Evolutionary conservation across 2,797 vertebrate genomes (phyloP), one percentile per base, ranked within the genome.

Genomic region (Molossus alvarezi): DNA sequence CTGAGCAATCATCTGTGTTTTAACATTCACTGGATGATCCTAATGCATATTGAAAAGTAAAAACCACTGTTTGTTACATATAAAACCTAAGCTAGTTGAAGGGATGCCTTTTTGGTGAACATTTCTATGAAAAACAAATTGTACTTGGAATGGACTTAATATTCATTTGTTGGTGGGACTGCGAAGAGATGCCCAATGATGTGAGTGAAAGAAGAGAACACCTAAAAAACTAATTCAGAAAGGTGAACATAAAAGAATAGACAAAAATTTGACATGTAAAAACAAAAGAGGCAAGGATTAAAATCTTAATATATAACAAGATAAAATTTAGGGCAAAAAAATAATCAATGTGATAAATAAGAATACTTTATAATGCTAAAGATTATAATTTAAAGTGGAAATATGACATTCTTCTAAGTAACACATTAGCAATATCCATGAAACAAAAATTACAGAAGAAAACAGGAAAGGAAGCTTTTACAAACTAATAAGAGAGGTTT

Each of bases 301-400:
- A 91, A 82, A 75, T 91, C n/a, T 72, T 83, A 91, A 64, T 75
- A 73, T 57, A 57, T 57, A 57, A 37, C 53, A 79, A 57, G 53
- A 20, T n/a, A 75, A 33, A 55, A 84, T 84, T 75, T 84, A 45
- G 20, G 9, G 13, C n/a, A 45, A 53, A 53, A 64, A 91, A 64
- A 73, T 20, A 73, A 91, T 73, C 3, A 64, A 41, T n/a, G 83
- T n/a, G 18, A 53, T 65, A 65, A 60, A 82, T 60, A 91, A 73
- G 20, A 23, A n/a, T 2, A 82, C 41, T 53, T 67, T 64, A 8
- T 58, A 53, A 62, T 73, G 57, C 57, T 73, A 41, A 73, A 23
- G n/a, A 53, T 48, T 45, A 75, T 75, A 41, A 75, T 83, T 83
- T 71, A 85, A 84, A 18, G 33, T 9, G 10, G 72, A 57, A 4